phyloP scores from a whole-genome alignment of 2,888 invertebrate genomes.

The Drosophila mercatorum region DNA sequence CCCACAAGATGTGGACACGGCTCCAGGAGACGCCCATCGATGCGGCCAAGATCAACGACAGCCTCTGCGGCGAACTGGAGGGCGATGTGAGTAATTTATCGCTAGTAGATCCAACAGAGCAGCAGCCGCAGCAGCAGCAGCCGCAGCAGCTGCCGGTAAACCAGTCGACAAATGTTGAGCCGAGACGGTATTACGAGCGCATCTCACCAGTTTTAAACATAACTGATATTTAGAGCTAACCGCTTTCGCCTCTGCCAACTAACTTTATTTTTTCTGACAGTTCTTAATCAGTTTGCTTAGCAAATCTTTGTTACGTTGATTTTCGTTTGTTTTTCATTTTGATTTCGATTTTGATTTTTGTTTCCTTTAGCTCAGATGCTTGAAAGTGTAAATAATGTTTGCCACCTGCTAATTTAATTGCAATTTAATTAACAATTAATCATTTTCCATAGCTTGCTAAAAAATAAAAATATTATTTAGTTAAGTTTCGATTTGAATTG shows the following conservation, averaged over 20 bases:
- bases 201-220: conserved; percentile 26
- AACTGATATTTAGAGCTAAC: conserved; percentile 35
- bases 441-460: neutral
- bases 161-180: conserved; percentile 7
- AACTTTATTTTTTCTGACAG: neutral
- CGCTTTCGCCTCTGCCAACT: neutral
- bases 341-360: neutral
- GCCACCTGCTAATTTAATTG: neutral
- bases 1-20: conserved; percentile 96
- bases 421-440: neutral
- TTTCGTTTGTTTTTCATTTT: neutral
- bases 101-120: conserved; percentile 14
- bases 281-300: neutral
- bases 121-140: neutral
- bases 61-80: conserved; percentile 89
- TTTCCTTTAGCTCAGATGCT: neutral
- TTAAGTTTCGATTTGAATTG: neutral
- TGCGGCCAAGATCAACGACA: conserved; percentile 86
- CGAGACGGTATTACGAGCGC: conserved; percentile 36
- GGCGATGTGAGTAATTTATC: conserved; percentile 87
- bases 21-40: conserved; percentile 92
- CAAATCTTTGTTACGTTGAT: too few relatives aligned
- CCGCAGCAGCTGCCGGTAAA: conserved; percentile 5
- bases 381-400: neutral
- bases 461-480: neutral